Evolutionary conservation across 92 coral and sea anemone genomes (phyloP).

Genomic region (Zoanthus gigantus): DNA sequence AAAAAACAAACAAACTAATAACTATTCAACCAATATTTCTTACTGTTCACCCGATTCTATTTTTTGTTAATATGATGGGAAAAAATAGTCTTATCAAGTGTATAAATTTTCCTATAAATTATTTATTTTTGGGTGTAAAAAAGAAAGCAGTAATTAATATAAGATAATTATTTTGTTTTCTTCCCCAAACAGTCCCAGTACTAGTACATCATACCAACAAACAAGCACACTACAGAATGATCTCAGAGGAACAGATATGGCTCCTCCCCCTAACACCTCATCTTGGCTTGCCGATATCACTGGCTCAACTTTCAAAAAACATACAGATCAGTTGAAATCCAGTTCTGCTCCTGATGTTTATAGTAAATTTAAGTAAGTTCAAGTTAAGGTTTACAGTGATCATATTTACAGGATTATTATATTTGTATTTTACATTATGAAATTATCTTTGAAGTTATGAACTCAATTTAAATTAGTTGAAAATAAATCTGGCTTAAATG

Average conservation of each 20-base stretch:
- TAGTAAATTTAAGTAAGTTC: conserved; percentile 73
- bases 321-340: conserved; percentile 49
- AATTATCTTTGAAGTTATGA: background rate
- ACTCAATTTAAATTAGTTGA: no score
- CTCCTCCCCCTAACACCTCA: conserved; percentile 64
- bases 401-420: background rate
- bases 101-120: background rate
- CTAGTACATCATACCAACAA: conserved; percentile 68
- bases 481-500: no score
- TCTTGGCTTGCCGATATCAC: conserved; percentile 91
- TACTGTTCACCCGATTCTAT: background rate
- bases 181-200: conserved; percentile 43
- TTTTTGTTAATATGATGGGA: no score
- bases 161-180: background rate
- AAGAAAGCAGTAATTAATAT: background rate
- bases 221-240: conserved; percentile 60
- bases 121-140: background rate
- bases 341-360: conserved; percentile 42
- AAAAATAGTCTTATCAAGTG: no score
- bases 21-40: no score
- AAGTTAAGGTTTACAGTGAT: background rate
- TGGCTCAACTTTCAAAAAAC: conserved; percentile 70
- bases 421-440: no score
- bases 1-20: no score
- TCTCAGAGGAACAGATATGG: conserved; percentile 76